Percentiles rank a stretch among this genome's conserved stretches.
These are phyloP conservation scores for Muscicapa adusta DNA, from an alignment of 2,113 vertebrate species.

Conservation along the genomic window DNA sequence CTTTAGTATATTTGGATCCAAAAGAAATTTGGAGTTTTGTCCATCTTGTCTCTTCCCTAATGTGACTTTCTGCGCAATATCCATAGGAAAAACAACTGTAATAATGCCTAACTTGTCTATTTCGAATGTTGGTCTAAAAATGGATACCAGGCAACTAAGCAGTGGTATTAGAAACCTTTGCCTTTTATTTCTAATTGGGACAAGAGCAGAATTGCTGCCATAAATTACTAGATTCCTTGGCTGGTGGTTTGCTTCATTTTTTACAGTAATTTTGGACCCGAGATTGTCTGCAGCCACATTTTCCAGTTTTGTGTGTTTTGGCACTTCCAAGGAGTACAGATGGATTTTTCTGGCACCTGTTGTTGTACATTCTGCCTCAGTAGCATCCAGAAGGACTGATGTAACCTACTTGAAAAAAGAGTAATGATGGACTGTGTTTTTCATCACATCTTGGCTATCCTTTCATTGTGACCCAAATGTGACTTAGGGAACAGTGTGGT, in stretches of 20 bases:
- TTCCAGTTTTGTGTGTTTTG: slow-evolving; percentile 39
- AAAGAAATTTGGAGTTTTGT: background rate
- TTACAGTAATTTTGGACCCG: background rate
- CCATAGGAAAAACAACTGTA: rapidly evolving
- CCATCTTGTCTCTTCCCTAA: background rate
- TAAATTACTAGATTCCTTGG: slow-evolving; percentile 16
- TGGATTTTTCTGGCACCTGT: slow-evolving; percentile 59
- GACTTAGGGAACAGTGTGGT: background rate
- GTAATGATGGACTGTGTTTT: background rate
- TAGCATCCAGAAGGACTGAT: slow-evolving; percentile 13
- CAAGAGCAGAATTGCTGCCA: background rate
- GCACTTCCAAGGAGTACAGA: slow-evolving; percentile 37
- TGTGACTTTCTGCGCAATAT: background rate
- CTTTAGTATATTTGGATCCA: background rate
- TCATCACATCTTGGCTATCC: background rate
- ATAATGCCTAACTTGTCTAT: background rate
- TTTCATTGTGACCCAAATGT: background rate
- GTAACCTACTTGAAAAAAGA: slow-evolving; percentile 45
- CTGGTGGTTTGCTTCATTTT: background rate
- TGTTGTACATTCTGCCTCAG: slow-evolving; percentile 18
- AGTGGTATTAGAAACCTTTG: background rate
- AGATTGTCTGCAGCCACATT: slow-evolving; percentile 15
- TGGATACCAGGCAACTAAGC: background rate
- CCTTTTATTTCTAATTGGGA: background rate
- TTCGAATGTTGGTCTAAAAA: background rate